Conservation (phyloP, 2,888 invertebrate species). For the Ethmia dodecea region DNA sequence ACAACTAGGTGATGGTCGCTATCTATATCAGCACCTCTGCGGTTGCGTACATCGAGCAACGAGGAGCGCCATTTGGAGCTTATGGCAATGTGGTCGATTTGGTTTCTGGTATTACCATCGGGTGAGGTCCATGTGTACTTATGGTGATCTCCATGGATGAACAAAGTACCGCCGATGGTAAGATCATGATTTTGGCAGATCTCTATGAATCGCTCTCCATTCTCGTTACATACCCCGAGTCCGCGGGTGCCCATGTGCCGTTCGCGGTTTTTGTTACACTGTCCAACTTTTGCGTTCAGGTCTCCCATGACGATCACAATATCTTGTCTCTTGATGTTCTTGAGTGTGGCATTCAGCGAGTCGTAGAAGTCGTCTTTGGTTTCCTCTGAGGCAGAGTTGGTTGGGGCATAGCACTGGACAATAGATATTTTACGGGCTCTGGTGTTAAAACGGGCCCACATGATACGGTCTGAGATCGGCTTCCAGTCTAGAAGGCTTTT, state of each 20-base stretch:
- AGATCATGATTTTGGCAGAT: slow-evolving; percentile 6
- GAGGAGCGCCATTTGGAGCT: slow-evolving; percentile 8
- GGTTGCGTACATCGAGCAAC: slow-evolving; percentile 10
- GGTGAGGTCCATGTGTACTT: slow-evolving; percentile 5
- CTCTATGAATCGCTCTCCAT: slow-evolving; percentile 6
- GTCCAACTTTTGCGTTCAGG: slow-evolving; percentile 4
- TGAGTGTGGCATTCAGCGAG: slow-evolving; percentile 1
- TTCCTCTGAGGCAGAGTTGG: slow-evolving; percentile 7
- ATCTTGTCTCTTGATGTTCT: slow-evolving; percentile 9
- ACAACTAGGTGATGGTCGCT: slow-evolving; percentile 11
- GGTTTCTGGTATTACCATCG: slow-evolving; percentile 8
- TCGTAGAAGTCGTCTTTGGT: slow-evolving; percentile 9
- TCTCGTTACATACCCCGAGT: slow-evolving; percentile 4
- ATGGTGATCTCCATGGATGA: slow-evolving; percentile 1
- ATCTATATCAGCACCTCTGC: slow-evolving; percentile 10
- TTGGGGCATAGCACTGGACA: slow-evolving; percentile 14
- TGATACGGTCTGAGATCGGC: background rate
- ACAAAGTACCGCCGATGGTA: slow-evolving; percentile 8
- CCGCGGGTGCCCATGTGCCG: background rate
- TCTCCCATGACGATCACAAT: slow-evolving; percentile 10
- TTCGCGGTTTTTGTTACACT: background rate
- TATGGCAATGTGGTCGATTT: slow-evolving; percentile 11
- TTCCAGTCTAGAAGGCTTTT: background rate
- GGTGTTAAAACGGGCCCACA: slow-evolving; percentile 11
- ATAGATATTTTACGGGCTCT: slow-evolving; percentile 10